Base-by-base conservation (phyloP, 1,140 invertebrate genomes). In the Neocloeon triangulifer region DNA sequence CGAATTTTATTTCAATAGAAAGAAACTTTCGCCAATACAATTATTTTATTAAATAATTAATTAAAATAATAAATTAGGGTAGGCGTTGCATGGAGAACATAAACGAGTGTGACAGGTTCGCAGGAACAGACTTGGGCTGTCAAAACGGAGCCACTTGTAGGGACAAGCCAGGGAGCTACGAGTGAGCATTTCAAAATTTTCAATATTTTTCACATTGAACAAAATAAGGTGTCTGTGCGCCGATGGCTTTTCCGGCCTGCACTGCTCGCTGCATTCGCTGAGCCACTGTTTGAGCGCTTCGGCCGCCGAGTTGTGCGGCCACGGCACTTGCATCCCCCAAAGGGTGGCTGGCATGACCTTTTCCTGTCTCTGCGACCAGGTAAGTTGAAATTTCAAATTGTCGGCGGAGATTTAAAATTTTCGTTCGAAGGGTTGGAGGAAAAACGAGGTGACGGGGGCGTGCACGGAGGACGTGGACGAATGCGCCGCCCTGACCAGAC, bases 121-220 rank as follows among this genome's bases (percentile, higher is more conserved):
- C 58, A 4, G 80, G 81, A 12, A 89, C 84, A 1, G 79, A 82
- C 45, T 55, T 85, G n/a, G 88, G 85, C 3, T 95, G 89, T 53
- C 86, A 94, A 56, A 92, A 94, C 52, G 78, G 77, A 12, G 86
- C 74, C 0, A 79, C 69, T 5, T 94, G 86, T 46, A 52, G 69
- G 5, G 92, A 95, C 50, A 64, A 55, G 25, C 61, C 58, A 19
- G 85, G 85, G 27, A 58, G 64, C n/a, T 92, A 77, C 48, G 62
- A 66, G 68, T 79, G n/a, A n/a, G n/a, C n/a, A n/a, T n/a, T n/a
- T n/a, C n/a, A n/a, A n/a, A n/a, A n/a, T n/a, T n/a, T n/a, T n/a
- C n/a, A n/a, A n/a, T n/a, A n/a, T n/a, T n/a, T n/a, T n/a, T n/a
- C 31, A n/a, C n/a, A n/a, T n/a, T n/a, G n/a, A n/a, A n/a, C n/a